phyloP scores from a whole-genome alignment of 1,140 invertebrate species.

The Mesaphorura yosii region DNA sequence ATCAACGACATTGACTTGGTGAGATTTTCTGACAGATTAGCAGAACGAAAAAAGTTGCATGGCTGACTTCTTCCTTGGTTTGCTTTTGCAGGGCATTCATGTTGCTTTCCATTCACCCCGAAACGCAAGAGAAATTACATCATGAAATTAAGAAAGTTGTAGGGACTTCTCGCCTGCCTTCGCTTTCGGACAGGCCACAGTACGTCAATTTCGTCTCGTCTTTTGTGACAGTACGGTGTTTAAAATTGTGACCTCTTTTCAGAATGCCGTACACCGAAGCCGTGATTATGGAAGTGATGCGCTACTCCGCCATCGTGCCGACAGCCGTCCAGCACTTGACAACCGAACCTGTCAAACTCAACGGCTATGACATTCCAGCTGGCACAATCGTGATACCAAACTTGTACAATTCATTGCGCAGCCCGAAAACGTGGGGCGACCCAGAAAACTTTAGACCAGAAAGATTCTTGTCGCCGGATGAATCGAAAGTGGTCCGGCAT shows the following conservation, averaged over 20 bases:
- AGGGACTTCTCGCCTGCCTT: constrained; percentile 36
- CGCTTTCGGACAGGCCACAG: constrained; percentile 38
- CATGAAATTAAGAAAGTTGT: constrained; percentile 50
- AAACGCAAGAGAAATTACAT: constrained; percentile 53
- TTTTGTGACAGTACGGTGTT: too few relatives aligned
- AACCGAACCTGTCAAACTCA: constrained; percentile 15
- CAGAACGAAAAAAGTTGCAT: constrained; percentile 51
- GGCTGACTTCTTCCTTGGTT: constrained; percentile 55
- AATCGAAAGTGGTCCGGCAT: constrained; percentile 15
- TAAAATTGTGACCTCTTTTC: background rate
- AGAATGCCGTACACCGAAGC: constrained; percentile 33
- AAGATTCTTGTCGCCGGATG: constrained; percentile 34
- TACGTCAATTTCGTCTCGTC: constrained; percentile 17
- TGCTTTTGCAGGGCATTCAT: constrained; percentile 59
- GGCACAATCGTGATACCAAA: constrained; percentile 35
- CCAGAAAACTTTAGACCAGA: constrained; percentile 35
- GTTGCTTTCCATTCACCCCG: constrained; percentile 49
- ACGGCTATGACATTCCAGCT: constrained; percentile 33
- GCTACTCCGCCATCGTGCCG: constrained; percentile 19
- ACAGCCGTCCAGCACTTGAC: constrained; percentile 13
- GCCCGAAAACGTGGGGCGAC: constrained; percentile 34
- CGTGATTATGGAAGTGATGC: constrained; percentile 27
- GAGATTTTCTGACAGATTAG: background rate
- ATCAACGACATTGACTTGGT: background rate
- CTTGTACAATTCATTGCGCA: constrained; percentile 33